A percentile compares a stretch with the other conserved stretches of the same genome.
These are phyloP conservation scores for Clanis bilineata DNA, from an alignment of 2,888 invertebrate genomes.

Conservation along the genomic window DNA sequence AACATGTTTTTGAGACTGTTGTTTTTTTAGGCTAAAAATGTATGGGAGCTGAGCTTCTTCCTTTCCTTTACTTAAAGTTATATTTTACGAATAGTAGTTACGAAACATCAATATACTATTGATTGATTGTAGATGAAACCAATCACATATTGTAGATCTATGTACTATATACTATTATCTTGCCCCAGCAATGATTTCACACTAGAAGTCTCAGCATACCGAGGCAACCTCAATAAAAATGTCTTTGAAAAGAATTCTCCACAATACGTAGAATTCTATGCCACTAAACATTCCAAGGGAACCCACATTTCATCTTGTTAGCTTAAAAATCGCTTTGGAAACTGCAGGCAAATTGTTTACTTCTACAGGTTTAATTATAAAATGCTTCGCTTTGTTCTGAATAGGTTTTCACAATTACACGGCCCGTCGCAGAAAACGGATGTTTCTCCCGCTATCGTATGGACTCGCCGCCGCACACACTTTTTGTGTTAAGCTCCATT, in stretches of 20 bases:
- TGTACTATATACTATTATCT: too few species aligned
- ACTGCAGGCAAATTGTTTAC: slow-evolving; percentile 12
- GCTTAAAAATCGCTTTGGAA: slow-evolving; percentile 7
- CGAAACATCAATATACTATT: too few species aligned
- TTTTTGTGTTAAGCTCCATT: slow-evolving; percentile 7
- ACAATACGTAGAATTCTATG: background rate
- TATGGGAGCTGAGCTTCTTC: too few species aligned
- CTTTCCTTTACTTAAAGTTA: too few species aligned
- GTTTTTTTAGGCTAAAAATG: too few species aligned
- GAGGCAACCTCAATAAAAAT: background rate
- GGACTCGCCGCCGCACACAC: background rate
- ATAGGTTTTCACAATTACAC: slow-evolving; percentile 11
- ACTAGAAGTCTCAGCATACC: background rate
- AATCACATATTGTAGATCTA: too few species aligned
- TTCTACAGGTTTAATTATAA: slow-evolving; percentile 13
- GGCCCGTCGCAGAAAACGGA: slow-evolving; percentile 13
- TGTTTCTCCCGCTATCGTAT: background rate
- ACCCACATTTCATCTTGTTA: background rate
- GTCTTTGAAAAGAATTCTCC: background rate
- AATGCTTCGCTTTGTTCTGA: slow-evolving; percentile 10
- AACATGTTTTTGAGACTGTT: too few species aligned
- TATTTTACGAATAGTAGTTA: too few species aligned
- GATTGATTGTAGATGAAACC: too few species aligned
- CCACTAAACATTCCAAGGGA: background rate
- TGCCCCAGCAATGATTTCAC: background rate